Evolutionary conservation across 2,888 invertebrate genomes (phyloP).

Genomic region (Cetonia aurata): DNA sequence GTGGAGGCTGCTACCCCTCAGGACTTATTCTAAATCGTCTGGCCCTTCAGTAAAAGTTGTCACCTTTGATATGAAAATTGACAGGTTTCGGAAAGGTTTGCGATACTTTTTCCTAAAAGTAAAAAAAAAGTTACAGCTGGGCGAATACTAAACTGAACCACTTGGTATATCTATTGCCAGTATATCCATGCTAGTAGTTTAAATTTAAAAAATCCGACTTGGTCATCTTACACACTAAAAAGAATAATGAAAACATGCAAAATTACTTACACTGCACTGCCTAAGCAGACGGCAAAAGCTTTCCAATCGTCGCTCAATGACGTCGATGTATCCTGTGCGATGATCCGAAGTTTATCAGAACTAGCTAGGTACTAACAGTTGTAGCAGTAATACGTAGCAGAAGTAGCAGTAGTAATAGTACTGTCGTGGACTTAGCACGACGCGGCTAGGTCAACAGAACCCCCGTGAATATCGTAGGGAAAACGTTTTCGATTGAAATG

Average conservation of each 20-base stretch:
- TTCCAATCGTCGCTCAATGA: slow-evolving; percentile 59
- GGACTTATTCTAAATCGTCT: too few relatives aligned
- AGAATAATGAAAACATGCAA: background rate
- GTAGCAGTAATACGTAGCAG: slow-evolving; percentile 11
- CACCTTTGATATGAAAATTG: too few relatives aligned
- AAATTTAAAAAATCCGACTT: too few relatives aligned
- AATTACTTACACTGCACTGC: slow-evolving; percentile 59
- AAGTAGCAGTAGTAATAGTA: slow-evolving; percentile 21
- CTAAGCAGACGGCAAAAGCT: slow-evolving; percentile 58
- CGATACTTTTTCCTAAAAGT: too few relatives aligned
- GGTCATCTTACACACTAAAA: too few relatives aligned
- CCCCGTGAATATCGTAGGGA: background rate
- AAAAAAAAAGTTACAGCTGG: too few relatives aligned
- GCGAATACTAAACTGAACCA: too few relatives aligned
- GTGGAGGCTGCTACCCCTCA: too few relatives aligned
- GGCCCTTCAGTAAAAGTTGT: too few relatives aligned
- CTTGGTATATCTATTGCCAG: too few relatives aligned
- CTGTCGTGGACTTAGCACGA: slow-evolving; percentile 16
- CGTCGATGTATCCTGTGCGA: slow-evolving; percentile 55
- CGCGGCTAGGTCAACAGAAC: background rate
- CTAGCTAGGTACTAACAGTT: slow-evolving; percentile 3
- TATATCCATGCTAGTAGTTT: too few relatives aligned
- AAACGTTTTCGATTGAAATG: slow-evolving; percentile 3
- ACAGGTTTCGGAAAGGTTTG: too few relatives aligned
- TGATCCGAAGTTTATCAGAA: slow-evolving; percentile 30